Base-by-base conservation (phyloP, 2,888 invertebrate genomes). In the Dolichomitus sp. region DNA sequence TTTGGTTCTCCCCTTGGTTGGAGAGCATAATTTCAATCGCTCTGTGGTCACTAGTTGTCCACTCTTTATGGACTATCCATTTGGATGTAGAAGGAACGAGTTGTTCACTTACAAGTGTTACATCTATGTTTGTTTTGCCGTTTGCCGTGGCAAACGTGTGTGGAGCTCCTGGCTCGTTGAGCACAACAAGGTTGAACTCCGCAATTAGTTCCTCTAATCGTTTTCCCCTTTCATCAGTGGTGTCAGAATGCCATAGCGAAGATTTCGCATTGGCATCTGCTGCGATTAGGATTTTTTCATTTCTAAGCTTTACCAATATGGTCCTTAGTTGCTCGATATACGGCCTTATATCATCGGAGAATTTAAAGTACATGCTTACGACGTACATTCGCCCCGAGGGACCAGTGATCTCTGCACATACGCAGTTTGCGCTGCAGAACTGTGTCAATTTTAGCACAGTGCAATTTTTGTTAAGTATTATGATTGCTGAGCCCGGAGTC, bases 251-350 rank as follows among this genome's bases (percentile, higher is more conserved):
- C 80, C 85, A 85, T 6, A 72, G 50, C 0, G 70, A 0, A 0
- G 72, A 77, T 12, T 37, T 33, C 0, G 75, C 61, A 23, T 84
- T 82, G 1, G 75, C 70, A 40, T 84, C 80, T 0, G 17, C 14
- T 0, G 30, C 33, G 6, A 57, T 57, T 1, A 57, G 7, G 0
- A 57, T n/a, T 14, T 57, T 57, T 7, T 57, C 33, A n/a, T 57
- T 14, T 6, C 33, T 27, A 12, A 57, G 33, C 0, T 27, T 30
- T 4, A 12, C 1, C 0, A 54, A 12, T 0, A 54, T 48, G 4
- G 5, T 17, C 17, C 48, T 17, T 4, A 54, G 54, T 54, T 54
- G 54, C 11, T n/a, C n/a, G n/a, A n/a, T n/a, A n/a, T n/a, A n/a
- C n/a, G n/a, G n/a, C n/a, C n/a, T n/a, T n/a, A n/a, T n/a, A n/a